Percentiles rank a stretch among this genome's conserved stretches.
These are phyloP conservation scores for Oplegnathus fasciatus DNA, from an alignment of 2,113 vertebrate genomes.

Conservation along the genomic window DNA sequence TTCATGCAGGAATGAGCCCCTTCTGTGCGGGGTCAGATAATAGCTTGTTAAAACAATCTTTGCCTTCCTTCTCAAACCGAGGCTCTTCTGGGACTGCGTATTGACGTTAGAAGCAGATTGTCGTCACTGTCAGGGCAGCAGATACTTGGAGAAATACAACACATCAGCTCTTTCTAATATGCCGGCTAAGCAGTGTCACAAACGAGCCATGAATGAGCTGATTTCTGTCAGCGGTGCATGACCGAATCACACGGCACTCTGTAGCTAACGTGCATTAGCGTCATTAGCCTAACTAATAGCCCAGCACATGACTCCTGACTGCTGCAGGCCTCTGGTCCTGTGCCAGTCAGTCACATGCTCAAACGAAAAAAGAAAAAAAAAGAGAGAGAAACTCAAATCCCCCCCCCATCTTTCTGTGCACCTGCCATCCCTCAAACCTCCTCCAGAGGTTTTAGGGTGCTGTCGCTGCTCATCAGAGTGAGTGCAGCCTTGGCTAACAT, in stretches of 20 bases:
- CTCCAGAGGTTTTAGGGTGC: conserved; percentile 55
- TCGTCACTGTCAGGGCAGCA: background rate
- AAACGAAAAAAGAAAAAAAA: background rate
- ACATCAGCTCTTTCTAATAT: conserved; percentile 36
- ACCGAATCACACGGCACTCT: conserved; percentile 40
- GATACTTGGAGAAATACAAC: background rate
- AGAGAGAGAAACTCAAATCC: background rate
- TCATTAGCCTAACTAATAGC: conserved; percentile 62
- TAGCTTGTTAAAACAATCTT: conserved; percentile 33
- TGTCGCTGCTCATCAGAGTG: conserved; percentile 74
- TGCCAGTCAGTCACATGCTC: conserved; percentile 40
- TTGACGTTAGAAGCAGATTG: background rate
- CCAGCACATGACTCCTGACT: conserved; percentile 60
- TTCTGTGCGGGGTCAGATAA: background rate
- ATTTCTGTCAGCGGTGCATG: conserved; percentile 56
- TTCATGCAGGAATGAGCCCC: conserved; percentile 6
- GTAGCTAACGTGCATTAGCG: conserved; percentile 67
- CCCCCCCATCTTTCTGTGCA: background rate
- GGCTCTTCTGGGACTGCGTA: conserved; percentile 17
- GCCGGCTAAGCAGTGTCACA: conserved; percentile 48
- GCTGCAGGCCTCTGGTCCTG: conserved; percentile 41
- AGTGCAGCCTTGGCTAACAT: conserved; percentile 69
- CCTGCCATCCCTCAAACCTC: conserved; percentile 33
- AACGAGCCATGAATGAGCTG: conserved; percentile 45
- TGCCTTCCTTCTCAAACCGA: background rate